Evolutionary conservation across 1,140 invertebrate species (phyloP).

Genomic region (Drosophila dunni): DNA sequence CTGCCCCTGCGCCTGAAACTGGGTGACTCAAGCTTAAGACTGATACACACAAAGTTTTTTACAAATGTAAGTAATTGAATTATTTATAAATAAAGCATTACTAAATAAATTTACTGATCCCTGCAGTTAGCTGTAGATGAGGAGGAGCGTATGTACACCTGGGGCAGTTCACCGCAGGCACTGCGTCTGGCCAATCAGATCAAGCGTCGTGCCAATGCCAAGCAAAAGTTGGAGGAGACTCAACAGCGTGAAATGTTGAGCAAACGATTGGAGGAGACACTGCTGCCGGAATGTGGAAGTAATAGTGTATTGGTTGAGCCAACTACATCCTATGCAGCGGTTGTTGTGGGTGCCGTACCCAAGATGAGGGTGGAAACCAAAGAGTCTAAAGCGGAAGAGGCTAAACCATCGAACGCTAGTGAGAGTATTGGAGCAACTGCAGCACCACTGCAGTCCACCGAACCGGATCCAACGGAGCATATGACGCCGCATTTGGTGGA

Average conservation of each 20-base stretch:
- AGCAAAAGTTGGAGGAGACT: slow-evolving; percentile 85
- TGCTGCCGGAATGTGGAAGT: slow-evolving; percentile 44
- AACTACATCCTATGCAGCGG: slow-evolving; percentile 67
- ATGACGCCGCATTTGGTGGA: slow-evolving; percentile 87
- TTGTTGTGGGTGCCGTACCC: slow-evolving; percentile 61
- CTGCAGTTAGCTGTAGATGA: slow-evolving; percentile 89
- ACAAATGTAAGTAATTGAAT: slow-evolving; percentile 89
- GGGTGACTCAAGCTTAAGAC: slow-evolving; percentile 86
- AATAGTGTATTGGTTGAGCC: slow-evolving; percentile 58
- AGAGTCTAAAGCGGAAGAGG: slow-evolving; percentile 54
- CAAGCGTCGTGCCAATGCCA: slow-evolving; percentile 86
- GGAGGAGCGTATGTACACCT: slow-evolving; percentile 89
- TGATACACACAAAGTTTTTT: slow-evolving; percentile 92
- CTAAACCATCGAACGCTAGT: slow-evolving; percentile 55
- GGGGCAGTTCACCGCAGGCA: slow-evolving; percentile 92
- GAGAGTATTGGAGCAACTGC: slow-evolving; percentile 39
- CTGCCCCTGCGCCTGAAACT: slow-evolving; percentile 86
- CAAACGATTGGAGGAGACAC: slow-evolving; percentile 72
- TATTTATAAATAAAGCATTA: neutral
- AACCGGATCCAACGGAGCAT: slow-evolving; percentile 85
- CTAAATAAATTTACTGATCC: neutral
- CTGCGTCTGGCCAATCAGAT: slow-evolving; percentile 89
- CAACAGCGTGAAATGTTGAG: slow-evolving; percentile 75
- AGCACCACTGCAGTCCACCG: slow-evolving; percentile 15
- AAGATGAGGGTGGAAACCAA: slow-evolving; percentile 58